A percentile compares a stretch with the other conserved stretches of the same genome.
phyloP scores from a whole-genome alignment of 1,140 invertebrate genomes.

The Mercenaria mercenaria region DNA sequence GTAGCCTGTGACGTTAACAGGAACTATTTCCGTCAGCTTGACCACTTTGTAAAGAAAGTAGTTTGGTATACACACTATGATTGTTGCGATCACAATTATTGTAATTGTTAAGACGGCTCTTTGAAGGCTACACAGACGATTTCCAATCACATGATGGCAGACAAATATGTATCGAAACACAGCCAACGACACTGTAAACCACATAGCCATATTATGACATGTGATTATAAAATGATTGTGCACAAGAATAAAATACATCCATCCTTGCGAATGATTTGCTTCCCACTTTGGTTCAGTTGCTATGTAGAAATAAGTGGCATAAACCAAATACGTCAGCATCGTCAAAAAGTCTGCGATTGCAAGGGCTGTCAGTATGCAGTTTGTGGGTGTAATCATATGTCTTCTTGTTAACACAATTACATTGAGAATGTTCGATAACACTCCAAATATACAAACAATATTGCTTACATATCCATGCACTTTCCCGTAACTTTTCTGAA shows the following conservation, averaged over 20 bases:
- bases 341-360: slow-evolving; percentile 95
- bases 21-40: slow-evolving; percentile 36
- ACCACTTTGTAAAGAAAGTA: slow-evolving; percentile 86
- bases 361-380: slow-evolving; percentile 93
- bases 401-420: slow-evolving; percentile 95
- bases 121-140: slow-evolving; percentile 90
- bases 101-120: slow-evolving; percentile 92
- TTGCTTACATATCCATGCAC: slow-evolving; percentile 91
- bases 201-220: slow-evolving; percentile 97
- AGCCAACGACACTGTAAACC: slow-evolving; percentile 96
- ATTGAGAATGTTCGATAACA: slow-evolving; percentile 95
- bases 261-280: slow-evolving; percentile 74
- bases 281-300: slow-evolving; percentile 67
- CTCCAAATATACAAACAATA: slow-evolving; percentile 94
- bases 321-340: slow-evolving; percentile 95
- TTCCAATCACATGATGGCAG: slow-evolving; percentile 91
- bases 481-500: slow-evolving; percentile 81
- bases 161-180: slow-evolving; percentile 98
- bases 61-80: slow-evolving; percentile 92
- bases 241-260: slow-evolving; percentile 84
- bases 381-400: slow-evolving; percentile 93
- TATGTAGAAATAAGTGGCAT: slow-evolving; percentile 89
- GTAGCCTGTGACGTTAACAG: slow-evolving; percentile 65
- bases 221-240: slow-evolving; percentile 91
- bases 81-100: slow-evolving; percentile 90